Conservation (phyloP, 2,888 invertebrate species). For the Trichacis sp. region DNA sequence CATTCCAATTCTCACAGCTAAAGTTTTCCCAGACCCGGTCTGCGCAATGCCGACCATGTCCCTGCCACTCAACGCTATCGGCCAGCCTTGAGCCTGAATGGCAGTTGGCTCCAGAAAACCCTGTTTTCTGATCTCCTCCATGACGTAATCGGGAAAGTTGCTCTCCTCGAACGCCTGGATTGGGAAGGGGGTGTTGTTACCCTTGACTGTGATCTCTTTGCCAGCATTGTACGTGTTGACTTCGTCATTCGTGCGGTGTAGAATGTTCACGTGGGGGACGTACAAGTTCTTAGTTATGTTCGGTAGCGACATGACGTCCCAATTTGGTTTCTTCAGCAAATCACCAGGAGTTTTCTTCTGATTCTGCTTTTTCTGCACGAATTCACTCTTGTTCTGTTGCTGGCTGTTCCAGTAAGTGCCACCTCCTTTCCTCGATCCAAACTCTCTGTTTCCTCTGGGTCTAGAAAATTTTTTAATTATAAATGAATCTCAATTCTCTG, state of each 20-base stretch:
- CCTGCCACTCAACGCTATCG: constrained; percentile 90
- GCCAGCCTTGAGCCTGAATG: constrained; percentile 97
- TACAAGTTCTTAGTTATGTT: constrained; percentile 95
- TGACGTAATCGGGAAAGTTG: constrained; percentile 87
- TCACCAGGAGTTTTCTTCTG: constrained; percentile 78
- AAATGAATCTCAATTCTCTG: too few relatives aligned
- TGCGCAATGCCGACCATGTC: constrained; percentile 96
- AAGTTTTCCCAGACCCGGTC: constrained; percentile 91
- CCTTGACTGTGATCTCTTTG: constrained; percentile 91
- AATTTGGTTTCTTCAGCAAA: constrained; percentile 82
- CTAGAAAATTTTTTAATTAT: constrained; percentile 49
- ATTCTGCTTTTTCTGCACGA: constrained; percentile 55
- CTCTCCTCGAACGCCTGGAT: constrained; percentile 92
- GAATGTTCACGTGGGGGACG: constrained; percentile 81
- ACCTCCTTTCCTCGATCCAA: constrained; percentile 59
- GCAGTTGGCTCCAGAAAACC: constrained; percentile 90
- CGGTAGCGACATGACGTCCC: constrained; percentile 82
- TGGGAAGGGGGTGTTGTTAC: constrained; percentile 88
- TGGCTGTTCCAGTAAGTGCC: constrained; percentile 66
- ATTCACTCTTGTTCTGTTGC: constrained; percentile 18
- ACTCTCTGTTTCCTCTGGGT: constrained; percentile 63
- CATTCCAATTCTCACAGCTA: constrained; percentile 72
- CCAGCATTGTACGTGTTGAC: constrained; percentile 80
- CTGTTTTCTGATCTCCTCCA: constrained; percentile 83
- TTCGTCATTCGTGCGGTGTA: constrained; percentile 78